Evolutionary conservation across 2,888 invertebrate species (phyloP).

Genomic region (Oscheius onirici): DNA sequence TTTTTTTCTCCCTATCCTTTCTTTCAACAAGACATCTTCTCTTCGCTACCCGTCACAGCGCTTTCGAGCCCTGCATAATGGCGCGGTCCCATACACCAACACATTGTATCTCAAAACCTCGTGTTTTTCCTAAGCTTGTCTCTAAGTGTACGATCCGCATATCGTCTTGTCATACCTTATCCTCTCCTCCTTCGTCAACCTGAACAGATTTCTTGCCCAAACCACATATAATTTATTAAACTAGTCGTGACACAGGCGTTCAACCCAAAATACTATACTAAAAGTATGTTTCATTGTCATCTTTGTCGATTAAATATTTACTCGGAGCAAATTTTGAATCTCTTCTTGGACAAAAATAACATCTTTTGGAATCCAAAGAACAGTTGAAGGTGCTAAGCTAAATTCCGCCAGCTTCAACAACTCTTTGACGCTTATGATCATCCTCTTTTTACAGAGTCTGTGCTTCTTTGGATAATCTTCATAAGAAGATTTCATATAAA

Average conservation of each 20-base stretch:
- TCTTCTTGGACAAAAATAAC: too few relatives aligned
- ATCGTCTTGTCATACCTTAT: slow-evolving; percentile 30
- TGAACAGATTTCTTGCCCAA: slow-evolving; percentile 11
- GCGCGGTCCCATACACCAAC: slow-evolving; percentile 2
- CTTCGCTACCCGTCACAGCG: slow-evolving; percentile 28
- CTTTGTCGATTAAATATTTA: too few relatives aligned
- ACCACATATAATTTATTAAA: not conserved
- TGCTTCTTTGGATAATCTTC: too few relatives aligned
- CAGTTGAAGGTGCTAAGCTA: too few relatives aligned
- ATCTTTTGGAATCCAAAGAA: too few relatives aligned
- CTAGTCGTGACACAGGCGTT: slow-evolving; percentile 9
- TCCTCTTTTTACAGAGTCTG: too few relatives aligned
- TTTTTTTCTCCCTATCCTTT: slow-evolving; percentile 21
- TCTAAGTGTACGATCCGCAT: slow-evolving; percentile 23
- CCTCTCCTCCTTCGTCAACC: slow-evolving; percentile 1
- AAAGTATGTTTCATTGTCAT: too few relatives aligned
- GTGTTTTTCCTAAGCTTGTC: slow-evolving; percentile 44
- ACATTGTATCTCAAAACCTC: slow-evolving; percentile 33
- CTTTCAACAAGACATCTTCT: not conserved
- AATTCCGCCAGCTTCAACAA: too few relatives aligned
- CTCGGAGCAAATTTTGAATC: too few relatives aligned
- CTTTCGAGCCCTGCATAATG: slow-evolving; percentile 34
- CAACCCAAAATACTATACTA: not conserved
- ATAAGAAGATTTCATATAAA: too few relatives aligned
- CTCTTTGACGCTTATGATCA: too few relatives aligned